Evolutionary conservation across 2,113 vertebrate genomes (phyloP).

Genomic region (Hemibagrus wyckioides): DNA sequence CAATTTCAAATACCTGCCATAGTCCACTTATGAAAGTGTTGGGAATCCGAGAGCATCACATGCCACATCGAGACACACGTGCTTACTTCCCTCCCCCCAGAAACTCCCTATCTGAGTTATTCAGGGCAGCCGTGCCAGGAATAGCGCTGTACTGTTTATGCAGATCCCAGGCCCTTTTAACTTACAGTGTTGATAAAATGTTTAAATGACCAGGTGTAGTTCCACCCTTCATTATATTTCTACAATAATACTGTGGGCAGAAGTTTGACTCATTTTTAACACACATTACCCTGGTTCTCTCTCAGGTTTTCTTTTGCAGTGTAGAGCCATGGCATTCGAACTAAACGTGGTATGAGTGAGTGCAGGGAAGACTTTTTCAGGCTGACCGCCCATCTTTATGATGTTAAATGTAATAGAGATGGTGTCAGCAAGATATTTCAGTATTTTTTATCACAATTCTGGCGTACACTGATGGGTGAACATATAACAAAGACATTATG

Average conservation of each 20-base stretch:
- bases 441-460: conserved; percentile 17
- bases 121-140: conserved; percentile 57
- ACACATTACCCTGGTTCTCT: background rate
- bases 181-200: conserved; percentile 29
- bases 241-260: background rate
- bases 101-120: conserved; percentile 57
- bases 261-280: background rate
- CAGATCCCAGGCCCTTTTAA: conserved; percentile 39
- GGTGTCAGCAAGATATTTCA: conserved; percentile 68
- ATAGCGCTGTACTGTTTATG: conserved; percentile 57
- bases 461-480: background rate
- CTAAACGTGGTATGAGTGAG: background rate
- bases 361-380: conserved; percentile 5
- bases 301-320: background rate
- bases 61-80: conserved; percentile 49
- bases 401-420: conserved; percentile 61
- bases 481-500: background rate
- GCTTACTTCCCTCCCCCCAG: conserved; percentile 50
- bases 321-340: background rate
- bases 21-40: conserved; percentile 36
- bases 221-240: background rate
- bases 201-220: conserved; percentile 34
- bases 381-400: conserved; percentile 66
- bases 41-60: conserved; percentile 52
- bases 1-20: conserved; percentile 32